A percentile compares a stretch with the other conserved stretches of the same genome.
Evolutionary conservation across 2,113 vertebrate species (phyloP).

Genomic region (Sapayoa aenigma): DNA sequence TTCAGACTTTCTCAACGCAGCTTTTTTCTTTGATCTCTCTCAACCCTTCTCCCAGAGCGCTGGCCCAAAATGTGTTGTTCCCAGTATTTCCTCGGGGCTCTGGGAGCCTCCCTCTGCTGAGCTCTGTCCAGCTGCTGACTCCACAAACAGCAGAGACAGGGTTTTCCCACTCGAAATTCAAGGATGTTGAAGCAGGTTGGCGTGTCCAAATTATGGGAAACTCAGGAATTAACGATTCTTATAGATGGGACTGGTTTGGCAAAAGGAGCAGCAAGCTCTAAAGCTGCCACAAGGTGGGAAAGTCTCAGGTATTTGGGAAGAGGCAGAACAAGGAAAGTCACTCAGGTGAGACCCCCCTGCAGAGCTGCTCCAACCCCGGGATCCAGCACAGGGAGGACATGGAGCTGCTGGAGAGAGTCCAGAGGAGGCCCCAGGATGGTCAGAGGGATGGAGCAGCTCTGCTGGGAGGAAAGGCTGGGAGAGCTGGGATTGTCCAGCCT

Average conservation of each 20-base stretch:
- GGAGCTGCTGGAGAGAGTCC: background rate
- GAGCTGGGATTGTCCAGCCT: background rate
- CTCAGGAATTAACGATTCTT: background rate
- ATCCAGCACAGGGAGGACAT: background rate
- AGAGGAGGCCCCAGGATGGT: background rate
- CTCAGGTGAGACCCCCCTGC: background rate
- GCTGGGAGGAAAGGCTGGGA: background rate
- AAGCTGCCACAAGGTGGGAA: background rate
- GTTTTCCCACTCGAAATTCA: background rate
- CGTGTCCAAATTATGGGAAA: background rate
- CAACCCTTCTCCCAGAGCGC: background rate
- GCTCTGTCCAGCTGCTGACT: constrained; percentile 48
- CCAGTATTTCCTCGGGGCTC: background rate
- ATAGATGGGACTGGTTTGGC: background rate
- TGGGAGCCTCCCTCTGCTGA: background rate
- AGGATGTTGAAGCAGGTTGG: background rate
- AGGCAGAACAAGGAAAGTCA: background rate
- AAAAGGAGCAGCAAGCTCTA: background rate
- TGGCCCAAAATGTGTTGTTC: background rate
- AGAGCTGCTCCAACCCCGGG: background rate
- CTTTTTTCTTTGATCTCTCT: background rate
- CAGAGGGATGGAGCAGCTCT: background rate
- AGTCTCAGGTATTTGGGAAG: background rate
- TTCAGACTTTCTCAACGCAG: background rate
- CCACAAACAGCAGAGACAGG: background rate